These are phyloP conservation scores for Coecobrya sp. DNA, from an alignment of 2,888 invertebrate species.

Conservation along the genomic window DNA sequence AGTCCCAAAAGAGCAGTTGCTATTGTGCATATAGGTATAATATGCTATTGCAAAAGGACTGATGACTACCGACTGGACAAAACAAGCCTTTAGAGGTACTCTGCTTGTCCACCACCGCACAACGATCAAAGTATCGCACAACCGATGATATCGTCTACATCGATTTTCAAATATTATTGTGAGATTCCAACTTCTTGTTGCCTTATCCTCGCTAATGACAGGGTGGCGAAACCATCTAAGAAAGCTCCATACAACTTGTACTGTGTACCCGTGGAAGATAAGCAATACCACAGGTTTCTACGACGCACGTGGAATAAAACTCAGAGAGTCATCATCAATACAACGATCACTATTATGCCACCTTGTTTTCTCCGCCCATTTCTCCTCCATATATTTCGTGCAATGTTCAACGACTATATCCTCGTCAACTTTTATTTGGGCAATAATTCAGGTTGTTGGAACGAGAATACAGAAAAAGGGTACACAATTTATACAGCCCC, in stretches of 20 bases:
- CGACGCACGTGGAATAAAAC: conserved; percentile 9
- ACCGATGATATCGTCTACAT: neutral
- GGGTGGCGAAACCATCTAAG: neutral
- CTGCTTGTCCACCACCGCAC: neutral
- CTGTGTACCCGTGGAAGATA: neutral
- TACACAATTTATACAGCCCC: neutral
- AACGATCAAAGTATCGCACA: neutral
- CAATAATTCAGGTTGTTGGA: conserved; percentile 15
- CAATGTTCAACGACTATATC: neutral
- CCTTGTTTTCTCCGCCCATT: conserved; percentile 25
- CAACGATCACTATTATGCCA: neutral
- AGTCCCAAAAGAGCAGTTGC: conserved; percentile 20
- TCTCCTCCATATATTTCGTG: conserved; percentile 24
- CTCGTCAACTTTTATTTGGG: conserved; percentile 58
- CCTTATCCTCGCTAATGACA: conserved; percentile 9
- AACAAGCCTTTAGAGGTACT: neutral
- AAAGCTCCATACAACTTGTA: neutral
- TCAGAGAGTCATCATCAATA: neutral
- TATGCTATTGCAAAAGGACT: neutral
- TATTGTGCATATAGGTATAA: neutral
- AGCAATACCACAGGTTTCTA: neutral
- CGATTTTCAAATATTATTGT: neutral
- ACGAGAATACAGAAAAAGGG: neutral
- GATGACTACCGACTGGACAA: conserved; percentile 3
- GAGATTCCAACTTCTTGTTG: neutral